Percentiles rank a stretch among this genome's conserved stretches.
phyloP scores from a whole-genome alignment of 2,113 vertebrate species.

The Saguinus imperator region DNA sequence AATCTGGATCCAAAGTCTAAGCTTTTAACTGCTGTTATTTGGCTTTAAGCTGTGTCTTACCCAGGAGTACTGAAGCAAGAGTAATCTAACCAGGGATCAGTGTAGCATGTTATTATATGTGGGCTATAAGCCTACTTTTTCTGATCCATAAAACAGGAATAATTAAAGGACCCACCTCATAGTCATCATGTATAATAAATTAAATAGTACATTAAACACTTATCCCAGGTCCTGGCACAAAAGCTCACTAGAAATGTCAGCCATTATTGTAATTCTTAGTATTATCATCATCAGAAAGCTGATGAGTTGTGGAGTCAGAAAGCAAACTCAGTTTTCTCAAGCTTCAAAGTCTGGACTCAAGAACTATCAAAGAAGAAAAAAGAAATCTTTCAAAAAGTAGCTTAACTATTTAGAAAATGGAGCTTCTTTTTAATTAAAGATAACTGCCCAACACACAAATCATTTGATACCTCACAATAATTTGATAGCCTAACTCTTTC shows the following conservation, averaged over 20 bases:
- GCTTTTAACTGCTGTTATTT: not conserved
- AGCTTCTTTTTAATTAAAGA: not conserved
- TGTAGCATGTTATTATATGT: not conserved
- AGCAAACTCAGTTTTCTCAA: not conserved
- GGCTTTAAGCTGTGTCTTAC: not conserved
- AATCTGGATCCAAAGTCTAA: not conserved
- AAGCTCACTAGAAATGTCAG: not conserved
- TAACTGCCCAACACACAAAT: not conserved
- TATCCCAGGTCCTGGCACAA: not conserved
- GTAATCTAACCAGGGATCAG: not conserved
- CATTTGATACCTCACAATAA: constrained; percentile 11
- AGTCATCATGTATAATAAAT: not conserved
- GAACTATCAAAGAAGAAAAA: constrained; percentile 3
- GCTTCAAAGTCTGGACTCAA: not conserved
- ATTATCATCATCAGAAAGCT: not conserved
- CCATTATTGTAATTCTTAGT: not conserved
- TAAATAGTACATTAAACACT: not conserved
- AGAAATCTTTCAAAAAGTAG: not conserved
- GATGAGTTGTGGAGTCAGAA: not conserved
- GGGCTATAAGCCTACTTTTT: not conserved
- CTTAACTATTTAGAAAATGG: not conserved
- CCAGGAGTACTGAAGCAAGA: not conserved
- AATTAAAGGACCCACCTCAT: not conserved
- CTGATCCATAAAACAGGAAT: not conserved
- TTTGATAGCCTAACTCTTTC: not conserved